Evolutionary conservation across 2,888 invertebrate species (phyloP).

Genomic region (Sialis lutaria): DNA sequence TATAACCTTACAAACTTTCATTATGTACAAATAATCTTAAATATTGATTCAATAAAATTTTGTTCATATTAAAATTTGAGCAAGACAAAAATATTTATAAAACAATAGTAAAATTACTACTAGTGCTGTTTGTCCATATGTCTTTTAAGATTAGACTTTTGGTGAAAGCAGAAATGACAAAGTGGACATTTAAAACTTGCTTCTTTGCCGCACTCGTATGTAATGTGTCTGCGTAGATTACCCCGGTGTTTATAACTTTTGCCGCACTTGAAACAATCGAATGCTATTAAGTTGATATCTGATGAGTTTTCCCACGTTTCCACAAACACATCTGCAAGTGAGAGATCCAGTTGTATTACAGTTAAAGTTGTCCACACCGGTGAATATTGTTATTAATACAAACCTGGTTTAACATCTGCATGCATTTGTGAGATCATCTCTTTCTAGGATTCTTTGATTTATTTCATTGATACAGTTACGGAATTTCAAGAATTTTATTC

Average conservation of each 20-base stretch:
- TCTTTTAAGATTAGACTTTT: slow-evolving; percentile 26
- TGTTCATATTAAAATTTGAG: background rate
- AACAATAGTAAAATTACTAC: background rate
- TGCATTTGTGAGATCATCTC: too few species aligned
- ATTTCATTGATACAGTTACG: too few species aligned
- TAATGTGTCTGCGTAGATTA: slow-evolving; percentile 55
- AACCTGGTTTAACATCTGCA: too few species aligned
- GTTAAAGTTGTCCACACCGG: too few species aligned
- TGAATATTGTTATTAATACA: too few species aligned
- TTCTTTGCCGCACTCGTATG: slow-evolving; percentile 51
- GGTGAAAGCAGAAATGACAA: slow-evolving; percentile 43
- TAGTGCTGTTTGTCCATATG: slow-evolving; percentile 21
- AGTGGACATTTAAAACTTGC: slow-evolving; percentile 44
- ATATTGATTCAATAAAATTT: background rate
- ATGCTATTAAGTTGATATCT: background rate
- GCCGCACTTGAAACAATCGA: slow-evolving; percentile 33
- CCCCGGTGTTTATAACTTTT: slow-evolving; percentile 71
- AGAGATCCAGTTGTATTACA: background rate
- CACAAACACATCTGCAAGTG: slow-evolving; percentile 1
- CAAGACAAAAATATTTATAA: background rate
- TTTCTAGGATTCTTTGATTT: too few species aligned
- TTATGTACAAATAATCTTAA: background rate
- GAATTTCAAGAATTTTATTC: too few species aligned
- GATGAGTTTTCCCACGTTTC: background rate
- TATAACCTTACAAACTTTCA: too few species aligned